A percentile compares a stretch with the other conserved stretches of the same genome.
These are phyloP conservation scores for Dipus sagitta DNA, from an alignment of 2,797 vertebrate genomes.

Conservation along the genomic window DNA sequence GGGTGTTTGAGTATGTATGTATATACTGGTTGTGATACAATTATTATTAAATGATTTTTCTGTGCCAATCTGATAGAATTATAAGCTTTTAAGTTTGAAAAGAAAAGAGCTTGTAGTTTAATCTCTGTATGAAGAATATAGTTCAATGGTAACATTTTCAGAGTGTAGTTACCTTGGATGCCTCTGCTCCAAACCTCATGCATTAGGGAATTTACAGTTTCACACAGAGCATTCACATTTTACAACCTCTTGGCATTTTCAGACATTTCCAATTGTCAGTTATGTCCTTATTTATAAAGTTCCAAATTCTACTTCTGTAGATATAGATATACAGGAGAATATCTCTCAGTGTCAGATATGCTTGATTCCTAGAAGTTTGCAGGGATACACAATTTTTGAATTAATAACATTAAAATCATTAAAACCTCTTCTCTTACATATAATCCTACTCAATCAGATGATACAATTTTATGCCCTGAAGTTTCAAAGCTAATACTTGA, in stretches of 20 bases:
- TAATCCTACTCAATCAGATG: not conserved
- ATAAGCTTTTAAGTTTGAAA: not conserved
- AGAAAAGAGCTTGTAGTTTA: not conserved
- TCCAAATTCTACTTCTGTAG: conserved; percentile 10
- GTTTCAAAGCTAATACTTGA: not conserved
- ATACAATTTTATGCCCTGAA: not conserved
- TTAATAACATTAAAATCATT: not conserved
- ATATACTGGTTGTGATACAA: not conserved
- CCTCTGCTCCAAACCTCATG: not conserved
- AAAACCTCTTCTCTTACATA: not conserved
- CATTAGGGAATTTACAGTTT: not conserved
- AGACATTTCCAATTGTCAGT: conserved; percentile 20
- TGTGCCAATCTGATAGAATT: conserved; percentile 2
- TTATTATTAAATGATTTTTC: conserved; percentile 29
- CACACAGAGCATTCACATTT: not conserved
- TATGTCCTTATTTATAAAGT: not conserved
- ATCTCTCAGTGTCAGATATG: not conserved
- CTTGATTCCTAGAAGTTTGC: not conserved
- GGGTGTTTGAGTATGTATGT: not conserved
- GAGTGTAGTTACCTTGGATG: not conserved
- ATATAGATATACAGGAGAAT: not conserved
- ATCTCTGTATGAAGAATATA: not conserved
- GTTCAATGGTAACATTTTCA: not conserved
- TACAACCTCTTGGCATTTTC: conserved; percentile 20
- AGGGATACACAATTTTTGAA: not conserved